Evolutionary conservation across 2,797 vertebrate genomes (phyloP), one percentile per base, ranked within the genome.

Genomic region (Chelmon rostratus): DNA sequence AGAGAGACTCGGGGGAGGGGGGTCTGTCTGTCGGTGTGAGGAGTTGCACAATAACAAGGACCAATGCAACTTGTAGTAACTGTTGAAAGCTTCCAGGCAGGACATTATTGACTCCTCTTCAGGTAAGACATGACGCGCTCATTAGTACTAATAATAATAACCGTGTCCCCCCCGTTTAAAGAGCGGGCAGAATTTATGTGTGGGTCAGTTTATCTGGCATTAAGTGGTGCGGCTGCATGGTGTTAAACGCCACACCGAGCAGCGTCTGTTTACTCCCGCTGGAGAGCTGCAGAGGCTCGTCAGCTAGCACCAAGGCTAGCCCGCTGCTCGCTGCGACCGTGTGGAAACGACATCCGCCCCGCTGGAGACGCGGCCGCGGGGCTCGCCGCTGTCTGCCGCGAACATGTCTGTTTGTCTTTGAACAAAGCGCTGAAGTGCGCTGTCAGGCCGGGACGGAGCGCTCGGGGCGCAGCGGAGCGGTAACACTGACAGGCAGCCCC

Each of bases 31-130:
- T 65, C 65, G 50, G 40, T 68, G 71, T 46, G 69, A 46, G 75
- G 64, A 73, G 59, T 79, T 84, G 79, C 86, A 81, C 85, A 85
- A 87, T 67, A 81, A 62, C 79, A 67, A 54, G 67, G 49, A 76
- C 52, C 50, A 49, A 81, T 79, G 69, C 44, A 73, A 84, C 46
- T 54, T 54, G 54, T 42, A 21, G 53, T 62, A 68, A 44, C 15
- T 11, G 33, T 21, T 15, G 2, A 31, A 47, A 50, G 64, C 65
- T 19, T 38, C 23, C 15, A 18, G 56, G 28, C 47, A 21, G 67
- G 69, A 81, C 79, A 5, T n/a, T n/a, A 8, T 9, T 44, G 47
- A 66, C 73, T 70, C 25, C 25, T 73, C 68, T 58, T 31, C 75
- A 78, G 89, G 89, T 91, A 89, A 83, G 89, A 68, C 42, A 1